Percentiles rank a stretch among this genome's conserved stretches.
phyloP scores from a whole-genome alignment of 2,797 vertebrate species.

The Anguilla marmorata region DNA sequence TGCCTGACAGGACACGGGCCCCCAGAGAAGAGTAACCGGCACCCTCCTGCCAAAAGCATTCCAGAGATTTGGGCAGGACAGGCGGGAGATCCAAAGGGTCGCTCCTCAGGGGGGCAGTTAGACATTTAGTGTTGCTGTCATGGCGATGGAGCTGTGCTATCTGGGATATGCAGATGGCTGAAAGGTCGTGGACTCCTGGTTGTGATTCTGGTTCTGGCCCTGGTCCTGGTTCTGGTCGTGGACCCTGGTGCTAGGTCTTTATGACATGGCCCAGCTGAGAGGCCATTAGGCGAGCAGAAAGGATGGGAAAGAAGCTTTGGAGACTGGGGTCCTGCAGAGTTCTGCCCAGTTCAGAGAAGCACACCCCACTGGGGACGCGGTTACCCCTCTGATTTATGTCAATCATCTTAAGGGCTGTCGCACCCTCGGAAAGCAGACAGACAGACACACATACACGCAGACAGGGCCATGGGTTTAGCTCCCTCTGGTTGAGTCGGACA shows the following conservation, averaged over 20 bases:
- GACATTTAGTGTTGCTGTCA: neutral
- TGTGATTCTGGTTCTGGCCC: neutral
- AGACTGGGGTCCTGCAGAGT: neutral
- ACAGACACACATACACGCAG: neutral
- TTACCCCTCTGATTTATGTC: neutral
- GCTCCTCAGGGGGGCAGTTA: neutral
- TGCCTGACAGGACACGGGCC: neutral
- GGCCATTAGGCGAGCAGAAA: neutral
- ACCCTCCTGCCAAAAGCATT: neutral
- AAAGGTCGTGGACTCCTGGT: neutral
- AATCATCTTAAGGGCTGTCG: neutral
- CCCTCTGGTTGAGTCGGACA: neutral
- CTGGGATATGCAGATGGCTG: neutral
- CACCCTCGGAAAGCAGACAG: neutral
- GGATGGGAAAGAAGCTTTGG: neutral
- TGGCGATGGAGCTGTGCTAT: neutral
- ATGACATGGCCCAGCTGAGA: neutral
- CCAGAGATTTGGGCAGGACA: neutral
- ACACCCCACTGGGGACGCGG: constrained; percentile 1
- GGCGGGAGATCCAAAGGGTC: neutral
- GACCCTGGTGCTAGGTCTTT: neutral
- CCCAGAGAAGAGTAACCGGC: neutral
- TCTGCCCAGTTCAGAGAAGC: neutral
- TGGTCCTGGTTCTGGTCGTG: neutral
- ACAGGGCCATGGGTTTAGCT: neutral